A percentile compares a stretch with the other conserved stretches of the same genome.
Conservation (phyloP, 2,113 vertebrate species). For the Rhineura floridana region DNA sequence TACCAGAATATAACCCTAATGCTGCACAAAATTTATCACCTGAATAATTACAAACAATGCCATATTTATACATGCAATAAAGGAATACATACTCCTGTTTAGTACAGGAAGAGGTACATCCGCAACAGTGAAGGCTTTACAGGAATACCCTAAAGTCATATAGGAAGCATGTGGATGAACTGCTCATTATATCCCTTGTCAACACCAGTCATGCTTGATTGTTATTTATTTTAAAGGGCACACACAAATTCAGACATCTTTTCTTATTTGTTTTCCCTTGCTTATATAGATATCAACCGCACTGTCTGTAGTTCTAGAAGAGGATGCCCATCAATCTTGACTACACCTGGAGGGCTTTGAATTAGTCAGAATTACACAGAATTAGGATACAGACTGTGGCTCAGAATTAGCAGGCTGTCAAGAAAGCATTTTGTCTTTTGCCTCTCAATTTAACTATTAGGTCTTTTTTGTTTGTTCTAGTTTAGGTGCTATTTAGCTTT, state of each 20-base stretch:
- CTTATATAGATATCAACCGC: neutral
- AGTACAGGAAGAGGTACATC: neutral
- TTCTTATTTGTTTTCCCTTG: neutral
- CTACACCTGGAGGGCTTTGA: neutral
- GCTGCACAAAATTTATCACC: neutral
- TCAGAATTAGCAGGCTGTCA: neutral
- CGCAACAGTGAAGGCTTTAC: neutral
- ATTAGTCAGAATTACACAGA: neutral
- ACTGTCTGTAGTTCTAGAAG: neutral
- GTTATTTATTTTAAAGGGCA: neutral
- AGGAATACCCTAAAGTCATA: neutral
- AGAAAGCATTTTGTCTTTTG: neutral
- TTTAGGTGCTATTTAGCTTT: neutral
- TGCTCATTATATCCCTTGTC: neutral
- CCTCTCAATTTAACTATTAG: neutral
- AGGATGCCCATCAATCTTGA: neutral
- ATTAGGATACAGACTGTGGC: neutral
- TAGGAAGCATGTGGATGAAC: neutral
- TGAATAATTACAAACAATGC: neutral
- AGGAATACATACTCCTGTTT: neutral
- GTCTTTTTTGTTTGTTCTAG: neutral
- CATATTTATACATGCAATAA: neutral
- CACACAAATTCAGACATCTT: neutral
- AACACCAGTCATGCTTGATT: neutral
- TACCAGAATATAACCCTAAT: neutral